These are phyloP conservation scores for Siniperca chuatsi DNA, from an alignment of 2,113 vertebrate species.

Conservation along the genomic window DNA sequence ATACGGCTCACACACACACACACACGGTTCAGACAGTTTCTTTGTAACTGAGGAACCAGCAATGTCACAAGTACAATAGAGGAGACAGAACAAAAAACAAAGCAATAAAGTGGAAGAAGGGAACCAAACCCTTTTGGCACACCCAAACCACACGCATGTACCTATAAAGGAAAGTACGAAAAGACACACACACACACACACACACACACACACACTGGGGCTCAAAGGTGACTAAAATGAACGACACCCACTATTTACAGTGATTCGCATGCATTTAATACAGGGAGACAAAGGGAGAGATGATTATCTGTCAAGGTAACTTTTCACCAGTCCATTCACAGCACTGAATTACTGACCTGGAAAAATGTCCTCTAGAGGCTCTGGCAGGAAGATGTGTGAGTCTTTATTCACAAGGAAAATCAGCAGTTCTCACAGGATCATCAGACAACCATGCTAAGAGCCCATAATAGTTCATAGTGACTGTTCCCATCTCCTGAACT, in stretches of 20 bases:
- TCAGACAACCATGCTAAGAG: slow-evolving; percentile 12
- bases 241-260: not conserved
- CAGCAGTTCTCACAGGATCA: slow-evolving; percentile 26
- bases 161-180: not conserved
- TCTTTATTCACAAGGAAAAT: slow-evolving; percentile 27
- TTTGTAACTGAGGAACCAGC: slow-evolving; percentile 23
- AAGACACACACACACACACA: not conserved
- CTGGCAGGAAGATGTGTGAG: slow-evolving; percentile 14
- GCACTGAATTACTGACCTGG: slow-evolving; percentile 39
- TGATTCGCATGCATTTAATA: slow-evolving; percentile 27
- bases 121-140: slow-evolving; percentile 65
- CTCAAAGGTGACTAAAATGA: slow-evolving; percentile 26
- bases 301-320: slow-evolving; percentile 50
- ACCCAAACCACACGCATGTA: slow-evolving; percentile 48
- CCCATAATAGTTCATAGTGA: slow-evolving; percentile 28
- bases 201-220: not conserved
- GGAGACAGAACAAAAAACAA: slow-evolving; percentile 40
- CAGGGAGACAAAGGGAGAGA: slow-evolving; percentile 55
- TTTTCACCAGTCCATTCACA: slow-evolving; percentile 30
- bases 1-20: not conserved
- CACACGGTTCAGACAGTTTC: slow-evolving; percentile 5
- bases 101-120: slow-evolving; percentile 21
- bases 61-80: slow-evolving; percentile 50
- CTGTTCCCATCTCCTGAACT: slow-evolving; percentile 41
- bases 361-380: slow-evolving; percentile 35